phyloP scores from a whole-genome alignment of 92 coral and sea anemone species.

The Nematostella vectensis region DNA sequence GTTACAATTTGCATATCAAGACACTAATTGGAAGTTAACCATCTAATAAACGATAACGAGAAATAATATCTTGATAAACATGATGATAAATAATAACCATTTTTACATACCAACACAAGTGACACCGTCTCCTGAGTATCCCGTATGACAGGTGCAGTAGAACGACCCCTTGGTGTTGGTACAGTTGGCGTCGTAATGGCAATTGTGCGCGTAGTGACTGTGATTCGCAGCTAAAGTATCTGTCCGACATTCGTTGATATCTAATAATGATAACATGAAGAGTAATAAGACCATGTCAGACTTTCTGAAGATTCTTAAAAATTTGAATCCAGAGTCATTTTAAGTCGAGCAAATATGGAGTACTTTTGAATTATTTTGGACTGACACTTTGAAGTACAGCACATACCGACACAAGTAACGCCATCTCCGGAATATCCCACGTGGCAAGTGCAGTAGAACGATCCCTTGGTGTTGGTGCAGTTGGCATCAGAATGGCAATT shows the following conservation, averaged over 20 bases:
- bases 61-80: background rate
- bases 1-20: background rate
- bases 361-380: too few species aligned
- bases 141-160: slow-evolving; percentile 76
- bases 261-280: background rate
- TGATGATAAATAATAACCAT: background rate
- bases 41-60: too few species aligned
- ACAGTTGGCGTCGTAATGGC: slow-evolving; percentile 14
- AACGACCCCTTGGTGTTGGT: slow-evolving; percentile 77
- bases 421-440: slow-evolving; percentile 69
- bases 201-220: slow-evolving; percentile 1
- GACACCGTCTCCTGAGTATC: slow-evolving; percentile 72
- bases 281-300: background rate
- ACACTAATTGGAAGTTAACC: too few species aligned
- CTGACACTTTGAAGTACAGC: too few species aligned
- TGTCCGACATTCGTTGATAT: background rate
- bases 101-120: slow-evolving; percentile 3
- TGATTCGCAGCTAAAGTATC: background rate
- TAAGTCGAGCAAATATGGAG: too few species aligned
- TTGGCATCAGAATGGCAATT: slow-evolving; percentile 47
- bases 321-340: too few species aligned
- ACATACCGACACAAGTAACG: slow-evolving; percentile 44
- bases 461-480: slow-evolving; percentile 63
- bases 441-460: slow-evolving; percentile 71
- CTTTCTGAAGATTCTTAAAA: too few species aligned